Evolutionary conservation across 1,140 invertebrate species (phyloP), one percentile per base, ranked within the genome.

Genomic region (Prorops nasuta): DNA sequence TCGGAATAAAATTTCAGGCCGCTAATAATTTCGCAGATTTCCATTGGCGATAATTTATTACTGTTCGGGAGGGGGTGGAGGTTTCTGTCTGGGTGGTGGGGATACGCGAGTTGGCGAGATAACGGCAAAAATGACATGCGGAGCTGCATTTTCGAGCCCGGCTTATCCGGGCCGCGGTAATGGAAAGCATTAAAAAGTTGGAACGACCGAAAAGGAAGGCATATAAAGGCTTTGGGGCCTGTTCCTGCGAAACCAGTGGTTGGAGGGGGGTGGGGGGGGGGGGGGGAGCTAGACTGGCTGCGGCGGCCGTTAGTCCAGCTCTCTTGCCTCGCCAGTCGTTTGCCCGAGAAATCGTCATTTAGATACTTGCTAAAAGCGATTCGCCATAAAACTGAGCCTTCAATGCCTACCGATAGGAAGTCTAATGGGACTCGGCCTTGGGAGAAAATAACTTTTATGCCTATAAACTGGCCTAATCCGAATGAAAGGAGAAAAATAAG

Each of bases 311-410:
- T n/a, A n/a, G n/a, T n/a, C n/a, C n/a, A n/a, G n/a, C n/a, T n/a
- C n/a, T n/a, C n/a, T n/a, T n/a, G 45, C 44, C 54, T 57, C 51
- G 61, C 24, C 4, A 28, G 12, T 41, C 17, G 36, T 38, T 60
- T 65, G 52, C 44, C 32, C 62, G 56, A 63, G 62, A 63, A 70
- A 66, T 68, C 61, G 63, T 67, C 66, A 71, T 73, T 70, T 71
- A 73, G 69, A 73, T 71, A 70, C 63, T 69, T 65, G 67, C 71
- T 71, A 73, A 73, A 71, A 73, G 71, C 67, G 69, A 71, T 70
- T 69, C 67, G 68, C 68, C 65, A 72, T 72, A 71, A 72, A 71
- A 66, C 64, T 63, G 67, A 63, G 61, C 44, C 35, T 38, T 24
- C 41, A 18, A n/a, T 19, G 24, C 45, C 42, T 49, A 51, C 45